phyloP scores from a whole-genome alignment of 2,797 vertebrate species.

The Malacoraja senta region DNA sequence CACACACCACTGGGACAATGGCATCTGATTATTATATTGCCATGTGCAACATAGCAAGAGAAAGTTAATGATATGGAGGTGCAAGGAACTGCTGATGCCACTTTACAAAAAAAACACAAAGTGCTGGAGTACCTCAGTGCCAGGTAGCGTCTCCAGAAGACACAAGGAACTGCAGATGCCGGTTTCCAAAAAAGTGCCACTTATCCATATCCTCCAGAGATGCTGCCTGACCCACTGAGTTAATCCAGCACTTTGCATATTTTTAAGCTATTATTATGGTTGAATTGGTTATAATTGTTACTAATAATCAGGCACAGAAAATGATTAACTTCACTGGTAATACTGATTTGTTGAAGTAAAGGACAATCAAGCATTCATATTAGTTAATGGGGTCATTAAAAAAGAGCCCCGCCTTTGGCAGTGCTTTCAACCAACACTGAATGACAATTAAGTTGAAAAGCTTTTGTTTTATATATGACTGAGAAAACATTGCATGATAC shows the following conservation, averaged over 20 bases:
- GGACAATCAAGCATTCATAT: neutral
- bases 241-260: too few species aligned
- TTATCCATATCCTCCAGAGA: too few species aligned
- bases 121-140: too few species aligned
- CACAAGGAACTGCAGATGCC: too few species aligned
- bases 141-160: too few species aligned
- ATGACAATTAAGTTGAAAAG: neutral
- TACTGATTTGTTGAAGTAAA: neutral
- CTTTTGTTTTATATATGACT: neutral
- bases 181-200: too few species aligned
- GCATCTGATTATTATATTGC: neutral
- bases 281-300: neutral
- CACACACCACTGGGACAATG: neutral
- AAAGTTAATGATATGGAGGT: neutral
- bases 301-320: constrained; percentile 1
- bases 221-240: too few species aligned
- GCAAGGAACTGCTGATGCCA: too few species aligned
- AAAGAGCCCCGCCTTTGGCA: neutral
- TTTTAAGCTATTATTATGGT: too few species aligned
- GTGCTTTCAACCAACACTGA: neutral
- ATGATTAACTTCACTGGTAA: neutral
- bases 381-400: neutral
- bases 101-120: too few species aligned
- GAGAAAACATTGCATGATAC: neutral
- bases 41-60: too few species aligned